Evolutionary conservation across 2,797 vertebrate species (phyloP), one percentile per base, ranked within the genome.

Genomic region (Leptoclinus maculatus): DNA sequence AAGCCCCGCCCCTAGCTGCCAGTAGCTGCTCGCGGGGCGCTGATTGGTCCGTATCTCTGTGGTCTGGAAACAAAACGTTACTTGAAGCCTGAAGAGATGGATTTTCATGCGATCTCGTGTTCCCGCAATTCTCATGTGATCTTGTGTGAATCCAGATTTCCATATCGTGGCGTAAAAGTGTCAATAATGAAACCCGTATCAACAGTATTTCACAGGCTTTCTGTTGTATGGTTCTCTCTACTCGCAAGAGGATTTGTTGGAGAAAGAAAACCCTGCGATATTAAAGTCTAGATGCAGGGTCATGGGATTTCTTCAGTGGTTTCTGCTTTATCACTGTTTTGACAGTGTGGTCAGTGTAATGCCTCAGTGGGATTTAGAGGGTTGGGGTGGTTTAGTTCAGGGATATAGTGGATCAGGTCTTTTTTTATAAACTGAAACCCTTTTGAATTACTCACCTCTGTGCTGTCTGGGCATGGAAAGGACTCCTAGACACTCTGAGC

Each of bases 341-440:
- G 80, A 79, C 79, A 83, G 74, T 72, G 78, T 83, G 88, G 85
- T 84, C 88, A 82, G 66, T 71, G 79, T 77, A 67, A 82, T 45
- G 71, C 79, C 78, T 84, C 73, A 8, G 66, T 68, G 80, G 83
- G 87, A 79, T 88, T 87, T 80, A 71, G 67, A 72, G 82, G 67
- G 64, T 53, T 82, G 64, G 47, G 43, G 23, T 71, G 83, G 66
- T 89, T 88, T 83, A 85, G 80, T 87, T 88, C 62, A 57, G 69
- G 82, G 80, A 88, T 86, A 69, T 66, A 75, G 64, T 58, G 83
- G 73, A 86, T 88, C 56, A 81, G 49, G 66, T 75, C 43, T 34
- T 47, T 63, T 39, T 66, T 82, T 78, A 5, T 82, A 38, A 39
- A 71, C 57, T 5, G 34, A 85, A 78, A 71, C 57, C 39, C 74